phyloP scores from a whole-genome alignment of 2,113 vertebrate genomes.

The Periophthalmodon schlosseri region DNA sequence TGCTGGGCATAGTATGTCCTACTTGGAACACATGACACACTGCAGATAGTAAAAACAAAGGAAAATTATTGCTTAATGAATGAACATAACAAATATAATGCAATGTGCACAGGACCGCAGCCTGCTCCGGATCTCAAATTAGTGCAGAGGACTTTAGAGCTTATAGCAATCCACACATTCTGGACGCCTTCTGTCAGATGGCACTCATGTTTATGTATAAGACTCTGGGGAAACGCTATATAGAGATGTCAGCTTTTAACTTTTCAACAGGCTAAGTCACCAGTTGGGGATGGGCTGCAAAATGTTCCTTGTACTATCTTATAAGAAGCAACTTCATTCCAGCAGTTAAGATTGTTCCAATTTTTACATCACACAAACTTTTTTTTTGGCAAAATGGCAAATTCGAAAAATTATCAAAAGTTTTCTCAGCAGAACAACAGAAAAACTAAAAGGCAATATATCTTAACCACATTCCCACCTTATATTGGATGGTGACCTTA shows the following conservation, averaged over 20 bases:
- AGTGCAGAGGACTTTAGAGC: conserved; percentile 2
- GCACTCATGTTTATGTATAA: background rate
- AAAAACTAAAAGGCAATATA: too few species aligned
- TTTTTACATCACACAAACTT: too few species aligned
- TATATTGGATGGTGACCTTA: too few species aligned
- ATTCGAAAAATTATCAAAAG: too few species aligned
- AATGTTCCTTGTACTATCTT: background rate
- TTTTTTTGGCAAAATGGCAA: too few species aligned
- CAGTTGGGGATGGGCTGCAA: background rate
- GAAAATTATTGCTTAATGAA: conserved; percentile 28
- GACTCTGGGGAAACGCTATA: background rate
- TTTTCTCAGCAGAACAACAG: too few species aligned
- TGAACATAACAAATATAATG: conserved; percentile 44
- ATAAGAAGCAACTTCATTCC: background rate
- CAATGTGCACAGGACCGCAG: conserved; percentile 24
- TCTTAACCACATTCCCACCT: too few species aligned
- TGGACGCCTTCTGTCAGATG: conserved; percentile 13
- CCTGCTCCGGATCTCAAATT: conserved; percentile 6
- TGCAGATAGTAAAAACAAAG: conserved; percentile 28
- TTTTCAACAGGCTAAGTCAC: conserved; percentile 5
- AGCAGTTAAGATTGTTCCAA: too few species aligned
- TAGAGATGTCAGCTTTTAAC: conserved; percentile 3
- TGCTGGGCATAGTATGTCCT: conserved; percentile 58
- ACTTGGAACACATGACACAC: conserved; percentile 58
- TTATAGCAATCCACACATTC: conserved; percentile 34